These are phyloP conservation scores for Agrypnus murinus DNA, from an alignment of 2,888 invertebrate species.

Conservation along the genomic window DNA sequence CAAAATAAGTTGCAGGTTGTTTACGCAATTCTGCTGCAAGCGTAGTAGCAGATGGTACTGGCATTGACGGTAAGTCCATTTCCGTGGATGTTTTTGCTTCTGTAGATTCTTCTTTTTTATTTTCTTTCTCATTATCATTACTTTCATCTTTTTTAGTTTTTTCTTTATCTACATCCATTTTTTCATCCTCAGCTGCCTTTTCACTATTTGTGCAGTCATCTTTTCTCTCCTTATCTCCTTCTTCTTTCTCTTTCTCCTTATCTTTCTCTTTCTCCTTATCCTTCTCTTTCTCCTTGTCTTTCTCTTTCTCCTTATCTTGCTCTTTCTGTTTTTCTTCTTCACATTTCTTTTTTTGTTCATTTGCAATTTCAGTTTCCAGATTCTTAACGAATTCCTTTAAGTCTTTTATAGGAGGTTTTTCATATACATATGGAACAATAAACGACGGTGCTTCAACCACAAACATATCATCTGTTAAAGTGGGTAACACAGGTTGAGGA, in stretches of 20 bases:
- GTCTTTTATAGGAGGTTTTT: constrained; percentile 88
- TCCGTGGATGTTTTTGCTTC: constrained; percentile 61
- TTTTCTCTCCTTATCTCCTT: constrained; percentile 61
- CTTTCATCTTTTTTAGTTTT: constrained; percentile 68
- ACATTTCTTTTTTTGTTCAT: constrained; percentile 76
- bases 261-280: constrained; percentile 65
- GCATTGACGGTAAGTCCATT: constrained; percentile 50
- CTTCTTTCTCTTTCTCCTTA: constrained; percentile 67
- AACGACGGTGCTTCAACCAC: constrained; percentile 95
- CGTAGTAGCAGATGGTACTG: constrained; percentile 66
- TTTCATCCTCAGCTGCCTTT: constrained; percentile 57
- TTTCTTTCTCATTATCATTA: constrained; percentile 74
- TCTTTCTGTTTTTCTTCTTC: constrained; percentile 67
- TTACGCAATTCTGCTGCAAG: constrained; percentile 64
- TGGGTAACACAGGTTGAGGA: constrained; percentile 81
- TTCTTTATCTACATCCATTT: constrained; percentile 74
- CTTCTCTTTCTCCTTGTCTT: constrained; percentile 70
- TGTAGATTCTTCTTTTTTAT: constrained; percentile 60
- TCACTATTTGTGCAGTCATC: constrained; percentile 53
- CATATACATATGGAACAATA: constrained; percentile 94
- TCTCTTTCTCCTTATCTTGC: constrained; percentile 67
- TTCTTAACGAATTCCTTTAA: constrained; percentile 82
- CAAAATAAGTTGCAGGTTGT: constrained; percentile 79
- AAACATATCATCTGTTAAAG: constrained; percentile 93
- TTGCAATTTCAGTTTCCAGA: constrained; percentile 78